phyloP scores from a whole-genome alignment of 1,140 invertebrate species.

The Papilio polyxenes region DNA sequence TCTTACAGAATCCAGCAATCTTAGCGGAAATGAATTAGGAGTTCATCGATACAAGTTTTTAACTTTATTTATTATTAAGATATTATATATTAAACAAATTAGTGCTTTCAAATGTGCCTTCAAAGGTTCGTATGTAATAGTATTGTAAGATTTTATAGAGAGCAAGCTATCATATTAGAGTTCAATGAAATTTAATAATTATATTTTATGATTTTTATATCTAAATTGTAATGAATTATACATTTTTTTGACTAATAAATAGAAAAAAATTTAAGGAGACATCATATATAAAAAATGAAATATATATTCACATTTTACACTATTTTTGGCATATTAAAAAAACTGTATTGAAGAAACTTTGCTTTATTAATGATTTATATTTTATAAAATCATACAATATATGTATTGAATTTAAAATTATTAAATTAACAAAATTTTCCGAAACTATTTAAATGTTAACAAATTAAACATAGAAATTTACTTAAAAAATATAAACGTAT shows the following conservation, averaged over 20 bases:
- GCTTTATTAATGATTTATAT: background rate
- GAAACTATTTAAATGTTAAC: no score
- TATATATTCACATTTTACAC: background rate
- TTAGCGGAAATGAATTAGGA: slow-evolving; percentile 35
- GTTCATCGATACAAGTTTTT: slow-evolving; percentile 33
- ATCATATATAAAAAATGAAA: background rate
- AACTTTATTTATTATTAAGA: slow-evolving; percentile 41
- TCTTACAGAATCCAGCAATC: slow-evolving; percentile 38
- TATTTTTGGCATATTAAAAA: background rate
- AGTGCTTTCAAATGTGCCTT: slow-evolving; percentile 71
- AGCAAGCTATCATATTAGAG: slow-evolving; percentile 38
- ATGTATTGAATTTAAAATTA: background rate
- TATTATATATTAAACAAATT: slow-evolving; percentile 46
- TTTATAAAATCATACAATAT: no score
- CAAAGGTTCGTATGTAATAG: slow-evolving; percentile 53
- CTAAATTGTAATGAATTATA: background rate
- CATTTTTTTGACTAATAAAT: no score
- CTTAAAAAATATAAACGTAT: no score
- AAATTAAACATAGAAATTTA: no score
- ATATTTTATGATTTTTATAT: background rate
- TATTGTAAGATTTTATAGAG: slow-evolving; percentile 49
- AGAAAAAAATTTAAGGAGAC: background rate
- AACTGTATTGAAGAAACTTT: background rate
- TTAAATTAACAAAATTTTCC: no score
- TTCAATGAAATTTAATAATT: background rate